These are phyloP conservation scores for Thumatha senex DNA, from an alignment of 2,888 invertebrate genomes.

Conservation along the genomic window DNA sequence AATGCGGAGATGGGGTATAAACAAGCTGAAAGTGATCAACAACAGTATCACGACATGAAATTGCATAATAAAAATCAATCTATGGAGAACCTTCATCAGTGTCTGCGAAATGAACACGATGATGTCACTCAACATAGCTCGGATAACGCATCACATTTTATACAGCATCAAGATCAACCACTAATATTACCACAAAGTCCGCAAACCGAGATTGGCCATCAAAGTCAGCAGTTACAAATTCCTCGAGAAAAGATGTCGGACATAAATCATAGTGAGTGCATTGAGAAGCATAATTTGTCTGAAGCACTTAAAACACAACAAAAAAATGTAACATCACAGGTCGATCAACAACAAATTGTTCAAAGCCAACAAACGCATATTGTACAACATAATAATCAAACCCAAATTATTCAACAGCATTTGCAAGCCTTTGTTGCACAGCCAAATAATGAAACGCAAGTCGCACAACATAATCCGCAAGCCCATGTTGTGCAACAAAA, in stretches of 20 bases:
- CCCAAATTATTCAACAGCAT: constrained; percentile 2
- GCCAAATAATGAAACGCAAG: constrained; percentile 2
- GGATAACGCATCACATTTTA: neutral
- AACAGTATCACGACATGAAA: constrained; percentile 9
- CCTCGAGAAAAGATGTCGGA: constrained; percentile 5
- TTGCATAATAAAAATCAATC: constrained; percentile 13
- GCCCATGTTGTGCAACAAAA: constrained; percentile 5
- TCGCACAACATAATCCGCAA: neutral
- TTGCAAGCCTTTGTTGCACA: constrained; percentile 10
- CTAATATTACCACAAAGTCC: constrained; percentile 1
- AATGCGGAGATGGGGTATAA: constrained; percentile 30
- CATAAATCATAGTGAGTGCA: neutral
- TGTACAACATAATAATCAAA: constrained; percentile 2
- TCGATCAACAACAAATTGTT: neutral
- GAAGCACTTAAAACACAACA: constrained; percentile 9
- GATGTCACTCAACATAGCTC: neutral
- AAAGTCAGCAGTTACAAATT: constrained; percentile 4
- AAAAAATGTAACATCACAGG: constrained; percentile 1
- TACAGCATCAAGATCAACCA: neutral
- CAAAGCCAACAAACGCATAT: constrained; percentile 5
- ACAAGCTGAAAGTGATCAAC: constrained; percentile 20
- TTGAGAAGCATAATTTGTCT: neutral
- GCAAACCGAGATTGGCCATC: constrained; percentile 10
- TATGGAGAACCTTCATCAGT: neutral
- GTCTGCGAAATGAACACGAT: neutral